Base-by-base conservation (phyloP, 2,797 vertebrate species). In the Poecilia gillii region DNA sequence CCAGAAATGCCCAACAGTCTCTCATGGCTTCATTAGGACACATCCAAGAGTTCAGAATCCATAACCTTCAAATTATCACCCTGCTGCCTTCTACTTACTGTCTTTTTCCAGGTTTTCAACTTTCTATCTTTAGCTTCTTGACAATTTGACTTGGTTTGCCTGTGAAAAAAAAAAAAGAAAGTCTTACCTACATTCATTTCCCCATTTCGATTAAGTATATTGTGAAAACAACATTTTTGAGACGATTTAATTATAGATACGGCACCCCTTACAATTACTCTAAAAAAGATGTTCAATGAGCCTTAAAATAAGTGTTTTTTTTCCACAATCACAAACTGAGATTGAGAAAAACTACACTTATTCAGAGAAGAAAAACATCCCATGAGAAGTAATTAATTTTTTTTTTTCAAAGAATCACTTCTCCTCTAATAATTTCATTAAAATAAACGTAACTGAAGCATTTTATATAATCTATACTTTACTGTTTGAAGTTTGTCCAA, bases 21-120 rank as follows among this genome's bases (percentile, higher is more conserved):
- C 89, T 84, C 73, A 89, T 88, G 91, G 83, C 90, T 91, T 94
- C 92, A 93, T 94, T 93, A 91, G 68, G 46, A 47, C 72, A 53
- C 73, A 84, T 78, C 81, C 57, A 36, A 80, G 85, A 78, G 87
- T 87, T 91, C 82, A 84, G 20, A 74, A 66, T 81, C 39, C 64
- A 71, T 93, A 91, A 94, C 92, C 92, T 92, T 93, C 90, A 93
- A 85, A 94, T 94, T 72, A 94, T 91, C 77, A 79, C 79, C 75
- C 51, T 23, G 33, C 51, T 73, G 45, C 4, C 53, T 74, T 59
- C n/a, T 33, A 76, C 71, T 13, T 7, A 36, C 51, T 31, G 31
- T 79, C 76, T 41, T 28, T 16, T 36, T 70, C 1, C 47, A 33
- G 28, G 8, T 64, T 64, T 68, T 41, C 8, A 68, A 23, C 36